Conservation (phyloP, 2,113 vertebrate species). For the Azemiops feae region DNA sequence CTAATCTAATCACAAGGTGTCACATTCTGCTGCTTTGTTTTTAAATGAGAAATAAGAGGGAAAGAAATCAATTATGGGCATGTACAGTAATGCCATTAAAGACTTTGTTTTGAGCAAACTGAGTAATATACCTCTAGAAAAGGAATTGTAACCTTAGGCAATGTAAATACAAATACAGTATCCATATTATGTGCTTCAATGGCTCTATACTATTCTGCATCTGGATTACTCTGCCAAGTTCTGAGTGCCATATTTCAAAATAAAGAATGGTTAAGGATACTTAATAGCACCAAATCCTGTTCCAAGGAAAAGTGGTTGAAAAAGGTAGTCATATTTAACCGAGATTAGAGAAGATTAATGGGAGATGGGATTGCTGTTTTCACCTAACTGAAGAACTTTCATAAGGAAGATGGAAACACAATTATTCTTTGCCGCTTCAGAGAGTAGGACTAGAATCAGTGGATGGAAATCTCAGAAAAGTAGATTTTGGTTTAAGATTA, state of each 20-base stretch:
- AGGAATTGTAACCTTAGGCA: neutral
- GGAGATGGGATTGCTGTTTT: neutral
- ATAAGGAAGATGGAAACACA: neutral
- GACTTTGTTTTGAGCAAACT: neutral
- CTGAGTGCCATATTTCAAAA: neutral
- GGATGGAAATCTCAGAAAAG: neutral
- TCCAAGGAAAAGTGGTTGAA: neutral
- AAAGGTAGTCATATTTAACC: neutral
- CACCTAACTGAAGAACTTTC: neutral
- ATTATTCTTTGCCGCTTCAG: neutral
- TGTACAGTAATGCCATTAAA: neutral
- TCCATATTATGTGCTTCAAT: neutral
- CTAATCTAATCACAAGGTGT: neutral
- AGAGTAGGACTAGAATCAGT: neutral
- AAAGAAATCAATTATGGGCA: neutral
- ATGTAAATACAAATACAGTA: neutral
- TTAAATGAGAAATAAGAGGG: neutral
- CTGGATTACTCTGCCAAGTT: neutral
- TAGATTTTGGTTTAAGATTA: neutral
- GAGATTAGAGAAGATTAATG: neutral
- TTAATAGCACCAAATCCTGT: neutral
- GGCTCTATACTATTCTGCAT: neutral
- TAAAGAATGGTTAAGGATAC: neutral
- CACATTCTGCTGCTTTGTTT: neutral
- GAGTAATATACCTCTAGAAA: neutral